Evolutionary conservation across 2,113 vertebrate species (phyloP).

Genomic region (Cyprinodon tularosa): DNA sequence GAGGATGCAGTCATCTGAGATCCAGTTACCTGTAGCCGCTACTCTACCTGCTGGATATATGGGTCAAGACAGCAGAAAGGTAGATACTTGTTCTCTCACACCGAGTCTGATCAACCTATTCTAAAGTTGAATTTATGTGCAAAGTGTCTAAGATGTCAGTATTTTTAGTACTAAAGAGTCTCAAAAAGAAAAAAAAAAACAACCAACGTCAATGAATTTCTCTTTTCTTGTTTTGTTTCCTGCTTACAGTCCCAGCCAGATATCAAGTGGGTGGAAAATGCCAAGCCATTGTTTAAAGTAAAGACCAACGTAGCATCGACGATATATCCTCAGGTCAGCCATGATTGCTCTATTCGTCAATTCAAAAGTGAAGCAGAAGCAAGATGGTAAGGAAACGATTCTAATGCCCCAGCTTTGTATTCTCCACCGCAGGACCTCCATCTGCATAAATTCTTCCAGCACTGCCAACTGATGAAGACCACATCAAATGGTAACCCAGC

Average conservation of each 20-base stretch:
- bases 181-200: neutral
- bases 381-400: neutral
- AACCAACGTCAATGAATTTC: neutral
- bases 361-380: neutral
- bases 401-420: conserved; percentile 19
- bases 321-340: conserved; percentile 90
- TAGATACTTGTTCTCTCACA: conserved; percentile 38
- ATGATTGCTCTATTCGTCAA: neutral
- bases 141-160: neutral
- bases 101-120: neutral
- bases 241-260: conserved; percentile 78
- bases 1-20: conserved; percentile 87
- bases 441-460: conserved; percentile 95
- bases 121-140: neutral
- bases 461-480: conserved; percentile 88
- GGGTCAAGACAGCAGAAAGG: conserved; percentile 85
- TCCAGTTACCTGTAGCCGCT: conserved; percentile 89
- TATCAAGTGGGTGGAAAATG: conserved; percentile 95
- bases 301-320: conserved; percentile 90
- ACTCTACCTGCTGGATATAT: conserved; percentile 90
- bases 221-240: neutral
- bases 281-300: conserved; percentile 91
- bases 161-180: neutral
- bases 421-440: conserved; percentile 87
- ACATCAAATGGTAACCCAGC: conserved; percentile 84